Conservation (phyloP, 2,888 invertebrate species). For the Cataglyphis albicans region DNA sequence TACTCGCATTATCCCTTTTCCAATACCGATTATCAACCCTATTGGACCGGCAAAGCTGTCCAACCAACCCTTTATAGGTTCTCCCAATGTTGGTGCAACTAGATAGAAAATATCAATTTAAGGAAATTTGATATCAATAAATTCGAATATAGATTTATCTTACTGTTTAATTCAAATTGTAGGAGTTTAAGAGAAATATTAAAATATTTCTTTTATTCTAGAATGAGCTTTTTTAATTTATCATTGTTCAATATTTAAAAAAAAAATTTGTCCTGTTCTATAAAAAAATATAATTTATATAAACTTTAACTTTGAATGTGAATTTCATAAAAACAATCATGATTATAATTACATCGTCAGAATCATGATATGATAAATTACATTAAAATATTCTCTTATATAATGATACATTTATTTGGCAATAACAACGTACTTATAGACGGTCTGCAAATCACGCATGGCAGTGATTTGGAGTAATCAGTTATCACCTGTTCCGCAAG, state of each 20-base stretch:
- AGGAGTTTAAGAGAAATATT: not conserved
- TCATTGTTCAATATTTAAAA: not conserved
- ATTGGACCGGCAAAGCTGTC: constrained; percentile 97
- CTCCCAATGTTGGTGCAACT: constrained; percentile 89
- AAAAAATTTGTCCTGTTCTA: not conserved
- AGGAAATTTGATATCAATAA: constrained; percentile 20
- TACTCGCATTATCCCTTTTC: constrained; percentile 92
- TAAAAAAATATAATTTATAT: not conserved
- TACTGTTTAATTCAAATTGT: not conserved
- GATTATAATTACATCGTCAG: not conserved
- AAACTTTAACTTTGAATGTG: not conserved
- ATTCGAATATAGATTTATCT: not conserved
- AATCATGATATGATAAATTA: not conserved
- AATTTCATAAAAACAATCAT: not conserved
- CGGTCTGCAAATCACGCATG: constrained; percentile 93
- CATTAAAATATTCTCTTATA: not conserved
- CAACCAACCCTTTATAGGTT: constrained; percentile 93
- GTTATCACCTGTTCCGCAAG: constrained; percentile 93
- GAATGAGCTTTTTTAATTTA: not conserved
- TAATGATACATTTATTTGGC: not conserved
- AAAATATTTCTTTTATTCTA: not conserved
- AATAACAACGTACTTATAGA: constrained; percentile 90
- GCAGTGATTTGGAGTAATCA: constrained; percentile 89
- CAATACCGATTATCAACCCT: constrained; percentile 90
- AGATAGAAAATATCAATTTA: constrained; percentile 67